A percentile compares a stretch with the other conserved stretches of the same genome.
These are phyloP conservation scores for Theretra japonica DNA, from an alignment of 2,888 invertebrate species.

Conservation along the genomic window DNA sequence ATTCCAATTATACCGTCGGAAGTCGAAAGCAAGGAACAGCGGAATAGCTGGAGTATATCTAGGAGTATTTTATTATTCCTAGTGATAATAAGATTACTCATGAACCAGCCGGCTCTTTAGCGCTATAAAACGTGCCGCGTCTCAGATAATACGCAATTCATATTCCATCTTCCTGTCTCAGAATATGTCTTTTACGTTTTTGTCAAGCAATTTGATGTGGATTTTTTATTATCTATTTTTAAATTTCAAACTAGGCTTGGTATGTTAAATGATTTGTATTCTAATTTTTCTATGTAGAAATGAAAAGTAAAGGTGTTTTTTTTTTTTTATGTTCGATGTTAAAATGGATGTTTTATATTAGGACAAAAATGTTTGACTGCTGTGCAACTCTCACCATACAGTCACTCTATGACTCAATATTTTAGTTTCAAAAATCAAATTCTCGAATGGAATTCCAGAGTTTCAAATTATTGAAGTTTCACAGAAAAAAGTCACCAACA, in stretches of 20 bases:
- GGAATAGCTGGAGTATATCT: neutral
- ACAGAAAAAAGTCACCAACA: too few species aligned
- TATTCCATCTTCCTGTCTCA: constrained; percentile 47
- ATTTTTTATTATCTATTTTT: neutral
- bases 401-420: too few species aligned
- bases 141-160: constrained; percentile 49
- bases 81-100: constrained; percentile 42
- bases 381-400: too few species aligned
- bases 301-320: too few species aligned
- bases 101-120: constrained; percentile 38
- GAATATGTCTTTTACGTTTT: constrained; percentile 32
- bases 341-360: neutral
- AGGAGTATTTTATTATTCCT: constrained; percentile 5
- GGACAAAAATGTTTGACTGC: too few species aligned
- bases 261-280: too few species aligned
- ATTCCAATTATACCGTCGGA: too few species aligned
- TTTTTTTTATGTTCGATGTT: neutral
- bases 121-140: constrained; percentile 45
- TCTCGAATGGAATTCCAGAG: too few species aligned
- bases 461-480: too few species aligned
- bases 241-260: too few species aligned
- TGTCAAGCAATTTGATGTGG: constrained; percentile 39
- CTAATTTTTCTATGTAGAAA: too few species aligned
- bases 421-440: too few species aligned
- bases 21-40: neutral